Evolutionary conservation across 2,797 vertebrate genomes (phyloP), one percentile per base, ranked within the genome.

Genomic region (Anabas testudineus): DNA sequence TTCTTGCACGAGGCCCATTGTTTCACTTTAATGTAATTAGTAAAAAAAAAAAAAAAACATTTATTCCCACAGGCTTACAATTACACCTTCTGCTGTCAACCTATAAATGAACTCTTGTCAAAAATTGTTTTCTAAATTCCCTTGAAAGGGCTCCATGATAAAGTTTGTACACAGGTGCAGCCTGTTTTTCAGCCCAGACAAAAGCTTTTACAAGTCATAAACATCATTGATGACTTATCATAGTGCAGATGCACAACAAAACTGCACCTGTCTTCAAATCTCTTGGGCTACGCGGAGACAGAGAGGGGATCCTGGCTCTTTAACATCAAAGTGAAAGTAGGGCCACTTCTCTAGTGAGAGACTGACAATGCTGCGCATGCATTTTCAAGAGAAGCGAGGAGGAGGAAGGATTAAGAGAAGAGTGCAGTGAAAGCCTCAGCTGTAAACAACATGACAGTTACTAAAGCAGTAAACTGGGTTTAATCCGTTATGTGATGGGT

Each of bases 391-490:
- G 69, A 7, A 48, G 7, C 3, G 59, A 60, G 24, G 46, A 62
- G 63, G 56, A 67, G 63, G 28, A 46, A 37, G 84, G 77, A 90
- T 91, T 85, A 83, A 49, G 63, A 14, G 53, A 61, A 57, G 71
- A 88, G 77, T 72, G 80, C 71, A 12, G 71, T 41, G 71, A 88
- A 81, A 91, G 73, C 77, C 75, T 76, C 39, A 2, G 64, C 80
- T 82, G 69, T 87, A 85, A 90, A 87, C 89, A 90, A 77, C 74
- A 53, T 69, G 90, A 86, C 86, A 87, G 76, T 81, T 61, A 67
- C 64, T 22, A 45, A 69, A 73, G 80, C 71, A 61, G 71, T 81
- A 85, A 90, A 82, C 76, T 34, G 26, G 37, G 65, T 71, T 80
- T 66, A 63, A 74, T 83, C 66, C 62, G 67, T 45, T 78, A 55